Evolutionary conservation across 2,797 vertebrate genomes (phyloP).

Genomic region (Threskiornis aethiopicus): DNA sequence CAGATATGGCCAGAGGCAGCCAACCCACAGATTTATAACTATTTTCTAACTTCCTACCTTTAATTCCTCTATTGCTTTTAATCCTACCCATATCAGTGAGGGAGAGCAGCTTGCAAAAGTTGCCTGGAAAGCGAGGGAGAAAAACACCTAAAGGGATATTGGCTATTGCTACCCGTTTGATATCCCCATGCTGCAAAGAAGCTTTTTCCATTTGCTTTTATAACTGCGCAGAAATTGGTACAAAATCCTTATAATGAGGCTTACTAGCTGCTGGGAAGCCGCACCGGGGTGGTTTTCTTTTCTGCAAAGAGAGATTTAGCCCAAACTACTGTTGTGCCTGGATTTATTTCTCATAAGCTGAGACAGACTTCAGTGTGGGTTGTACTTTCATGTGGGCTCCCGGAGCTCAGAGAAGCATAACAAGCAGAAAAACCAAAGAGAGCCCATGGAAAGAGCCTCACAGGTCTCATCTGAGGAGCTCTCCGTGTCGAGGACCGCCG

Average conservation of each 20-base stretch:
- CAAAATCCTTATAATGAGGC: neutral
- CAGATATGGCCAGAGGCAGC: neutral
- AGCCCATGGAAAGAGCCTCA: neutral
- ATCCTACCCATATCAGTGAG: neutral
- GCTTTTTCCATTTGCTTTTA: neutral
- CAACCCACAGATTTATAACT: no score
- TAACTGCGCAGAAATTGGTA: neutral
- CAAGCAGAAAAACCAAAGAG: neutral
- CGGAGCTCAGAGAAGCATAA: neutral
- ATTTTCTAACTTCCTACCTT: neutral
- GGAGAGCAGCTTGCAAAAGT: neutral
- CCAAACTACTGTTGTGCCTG: neutral
- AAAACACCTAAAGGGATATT: neutral
- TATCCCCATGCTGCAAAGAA: neutral
- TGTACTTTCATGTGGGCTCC: neutral
- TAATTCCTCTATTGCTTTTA: neutral
- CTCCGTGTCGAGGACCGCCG: accelerated
- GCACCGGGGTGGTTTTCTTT: neutral
- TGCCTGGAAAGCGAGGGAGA: neutral
- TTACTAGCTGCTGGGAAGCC: neutral
- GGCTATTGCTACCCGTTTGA: neutral
- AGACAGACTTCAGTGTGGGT: neutral
- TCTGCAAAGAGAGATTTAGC: neutral
- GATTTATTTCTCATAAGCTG: neutral
- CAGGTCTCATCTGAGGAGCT: neutral